Conservation (phyloP, 2,888 invertebrate genomes). For the Pegoplata infirma region DNA sequence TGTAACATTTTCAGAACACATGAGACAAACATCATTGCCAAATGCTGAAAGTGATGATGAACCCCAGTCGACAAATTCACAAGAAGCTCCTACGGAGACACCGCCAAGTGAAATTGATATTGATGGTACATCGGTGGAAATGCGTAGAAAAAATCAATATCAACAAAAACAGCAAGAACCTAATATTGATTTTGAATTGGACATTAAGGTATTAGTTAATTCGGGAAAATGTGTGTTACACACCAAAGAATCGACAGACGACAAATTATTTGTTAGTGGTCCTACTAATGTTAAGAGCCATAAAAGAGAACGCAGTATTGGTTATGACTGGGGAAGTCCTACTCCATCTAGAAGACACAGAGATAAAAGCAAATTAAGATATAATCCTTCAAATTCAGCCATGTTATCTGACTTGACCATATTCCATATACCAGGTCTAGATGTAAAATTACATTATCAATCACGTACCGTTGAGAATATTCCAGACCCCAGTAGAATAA, state of each 20-base stretch:
- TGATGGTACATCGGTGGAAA: constrained; percentile 83
- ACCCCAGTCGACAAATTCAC: constrained; percentile 79
- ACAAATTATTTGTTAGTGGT: constrained; percentile 80
- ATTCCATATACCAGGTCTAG: constrained; percentile 93
- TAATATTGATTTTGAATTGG: constrained; percentile 96
- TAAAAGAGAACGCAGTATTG: constrained; percentile 76
- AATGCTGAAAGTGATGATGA: constrained; percentile 85
- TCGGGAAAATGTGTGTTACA: constrained; percentile 98
- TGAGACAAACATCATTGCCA: constrained; percentile 86
- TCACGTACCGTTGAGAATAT: constrained; percentile 82
- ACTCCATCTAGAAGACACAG: constrained; percentile 77
- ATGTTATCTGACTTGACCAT: constrained; percentile 88
- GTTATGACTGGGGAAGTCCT: constrained; percentile 80
- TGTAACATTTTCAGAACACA: constrained; percentile 77
- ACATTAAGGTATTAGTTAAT: constrained; percentile 97
- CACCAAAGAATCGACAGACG: constrained; percentile 85
- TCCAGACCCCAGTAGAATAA: constrained; percentile 73
- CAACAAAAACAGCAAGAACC: constrained; percentile 83
- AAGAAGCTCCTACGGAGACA: constrained; percentile 68
- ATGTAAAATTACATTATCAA: constrained; percentile 92
- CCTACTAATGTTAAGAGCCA: constrained; percentile 72
- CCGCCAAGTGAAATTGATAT: constrained; percentile 80
- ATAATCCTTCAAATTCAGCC: constrained; percentile 77
- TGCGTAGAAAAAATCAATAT: constrained; percentile 80
- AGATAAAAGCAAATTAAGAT: constrained; percentile 77